These are phyloP conservation scores for Protosalanx chinensis DNA, from an alignment of 2,797 vertebrate species.

Conservation along the genomic window DNA sequence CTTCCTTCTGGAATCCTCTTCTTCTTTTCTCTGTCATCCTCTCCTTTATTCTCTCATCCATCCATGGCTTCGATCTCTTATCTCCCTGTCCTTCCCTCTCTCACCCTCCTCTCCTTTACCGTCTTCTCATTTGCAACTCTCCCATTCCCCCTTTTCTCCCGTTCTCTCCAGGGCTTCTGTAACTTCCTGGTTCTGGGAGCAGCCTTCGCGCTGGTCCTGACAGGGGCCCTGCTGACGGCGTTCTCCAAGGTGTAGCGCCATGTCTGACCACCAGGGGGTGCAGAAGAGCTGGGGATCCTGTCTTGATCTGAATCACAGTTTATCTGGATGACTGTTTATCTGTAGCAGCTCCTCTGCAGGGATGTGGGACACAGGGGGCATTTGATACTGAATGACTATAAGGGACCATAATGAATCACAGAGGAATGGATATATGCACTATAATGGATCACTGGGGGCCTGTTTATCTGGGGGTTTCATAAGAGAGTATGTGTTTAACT, in stretches of 20 bases:
- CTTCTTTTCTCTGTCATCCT: neutral
- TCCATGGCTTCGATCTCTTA: neutral
- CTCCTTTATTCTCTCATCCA: neutral
- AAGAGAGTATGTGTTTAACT: too few relatives aligned
- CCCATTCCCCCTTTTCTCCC: neutral
- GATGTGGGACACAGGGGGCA: too few relatives aligned
- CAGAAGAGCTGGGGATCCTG: too few relatives aligned
- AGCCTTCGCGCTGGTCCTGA: conserved; percentile 50
- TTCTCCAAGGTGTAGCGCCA: conserved; percentile 43
- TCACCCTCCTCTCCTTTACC: neutral
- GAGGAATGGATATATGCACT: too few relatives aligned
- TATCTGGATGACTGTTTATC: too few relatives aligned
- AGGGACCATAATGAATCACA: too few relatives aligned
- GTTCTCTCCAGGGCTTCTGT: conserved; percentile 36
- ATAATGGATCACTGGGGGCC: too few relatives aligned
- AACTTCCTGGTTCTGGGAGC: conserved; percentile 45
- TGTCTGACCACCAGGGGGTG: conserved; percentile 7
- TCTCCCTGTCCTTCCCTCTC: neutral
- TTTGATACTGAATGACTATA: too few relatives aligned
- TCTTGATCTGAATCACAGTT: too few relatives aligned
- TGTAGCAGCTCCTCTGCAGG: too few relatives aligned
- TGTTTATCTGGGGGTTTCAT: too few relatives aligned
- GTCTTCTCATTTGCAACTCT: neutral
- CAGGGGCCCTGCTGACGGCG: conserved; percentile 48
- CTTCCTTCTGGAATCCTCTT: neutral